Evolutionary conservation across 2,888 invertebrate genomes (phyloP).

Genomic region (Formica aserva): DNA sequence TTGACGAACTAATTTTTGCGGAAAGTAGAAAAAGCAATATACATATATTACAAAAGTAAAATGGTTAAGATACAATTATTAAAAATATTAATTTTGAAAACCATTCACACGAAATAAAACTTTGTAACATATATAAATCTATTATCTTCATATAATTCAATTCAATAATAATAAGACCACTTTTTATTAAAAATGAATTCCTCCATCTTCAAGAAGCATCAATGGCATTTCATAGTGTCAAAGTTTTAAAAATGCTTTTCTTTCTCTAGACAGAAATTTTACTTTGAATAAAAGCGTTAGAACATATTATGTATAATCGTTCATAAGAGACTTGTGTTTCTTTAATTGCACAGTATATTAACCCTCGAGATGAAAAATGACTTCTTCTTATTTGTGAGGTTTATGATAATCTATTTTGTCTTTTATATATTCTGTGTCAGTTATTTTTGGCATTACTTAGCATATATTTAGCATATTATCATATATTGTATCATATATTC

Average conservation of each 20-base stretch:
- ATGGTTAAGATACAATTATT: not conserved
- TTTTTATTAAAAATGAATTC: not conserved
- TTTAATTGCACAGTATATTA: not conserved
- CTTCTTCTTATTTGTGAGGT: too few relatives aligned
- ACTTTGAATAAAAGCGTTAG: not conserved
- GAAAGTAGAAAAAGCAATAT: not conserved
- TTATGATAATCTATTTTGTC: too few relatives aligned
- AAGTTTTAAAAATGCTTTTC: not conserved
- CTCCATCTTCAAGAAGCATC: not conserved
- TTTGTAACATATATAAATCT: not conserved
- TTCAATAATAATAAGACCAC: not conserved
- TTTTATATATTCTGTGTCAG: too few relatives aligned
- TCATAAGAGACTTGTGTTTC: too few relatives aligned
- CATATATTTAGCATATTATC: too few relatives aligned
- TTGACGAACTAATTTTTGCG: not conserved
- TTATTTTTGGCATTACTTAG: too few relatives aligned
- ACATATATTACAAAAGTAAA: not conserved
- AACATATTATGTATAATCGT: not conserved
- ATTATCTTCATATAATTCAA: too few relatives aligned
- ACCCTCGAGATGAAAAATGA: not conserved
- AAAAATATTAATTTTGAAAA: not conserved
- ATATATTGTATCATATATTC: too few relatives aligned
- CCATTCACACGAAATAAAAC: not conserved
- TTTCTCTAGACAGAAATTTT: not conserved
- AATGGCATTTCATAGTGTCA: not conserved